Evolutionary conservation across 1,140 invertebrate species (phyloP), one percentile per base, ranked within the genome.

Genomic region (Zeugodacus cucurbitae): DNA sequence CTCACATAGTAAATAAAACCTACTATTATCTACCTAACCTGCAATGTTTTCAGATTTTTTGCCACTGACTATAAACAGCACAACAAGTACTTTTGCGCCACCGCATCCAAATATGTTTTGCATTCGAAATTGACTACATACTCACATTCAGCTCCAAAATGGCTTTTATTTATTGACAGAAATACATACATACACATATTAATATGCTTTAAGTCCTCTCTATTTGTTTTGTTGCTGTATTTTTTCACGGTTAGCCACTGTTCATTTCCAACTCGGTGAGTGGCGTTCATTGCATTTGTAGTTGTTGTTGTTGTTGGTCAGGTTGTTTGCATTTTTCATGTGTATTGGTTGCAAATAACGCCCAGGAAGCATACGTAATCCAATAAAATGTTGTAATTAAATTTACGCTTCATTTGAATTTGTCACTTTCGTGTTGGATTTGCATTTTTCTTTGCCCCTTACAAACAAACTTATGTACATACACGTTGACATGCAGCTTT

Each of bases 341-440:
- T n/a, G 67, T 54, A 74, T 74, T 22, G 67, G 37, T 74, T 22
- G 67, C 67, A 74, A 74, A 74, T 74, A 74, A 44, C 14, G 29
- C 86, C 86, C 37, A 11, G 17, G 32, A 64, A 87, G 86, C 58
- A 5, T 64, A 54, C 44, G 82, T 89, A 89, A 89, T 89, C 87
- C 88, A 89, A 89, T 89, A 89, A 89, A 89, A 88, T 89, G 88
- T 89, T 82, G 74, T 88, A 88, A 89, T 88, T 89, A 85, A 89
- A 89, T 88, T 89, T 89, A 70, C 88, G 78, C 59, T 89, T 89
- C 87, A 89, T 89, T 89, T 89, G 87, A 89, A 88, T 89, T 67
- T 88, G 88, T 89, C 88, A 89, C 88, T 89, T 87, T 62, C 82
- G 88, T 82, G 70, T 29, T 87, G 48, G 67, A 54, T 54, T 54